These are phyloP conservation scores for Chrysopa pallens DNA, from an alignment of 1,140 invertebrate genomes.

Conservation along the genomic window DNA sequence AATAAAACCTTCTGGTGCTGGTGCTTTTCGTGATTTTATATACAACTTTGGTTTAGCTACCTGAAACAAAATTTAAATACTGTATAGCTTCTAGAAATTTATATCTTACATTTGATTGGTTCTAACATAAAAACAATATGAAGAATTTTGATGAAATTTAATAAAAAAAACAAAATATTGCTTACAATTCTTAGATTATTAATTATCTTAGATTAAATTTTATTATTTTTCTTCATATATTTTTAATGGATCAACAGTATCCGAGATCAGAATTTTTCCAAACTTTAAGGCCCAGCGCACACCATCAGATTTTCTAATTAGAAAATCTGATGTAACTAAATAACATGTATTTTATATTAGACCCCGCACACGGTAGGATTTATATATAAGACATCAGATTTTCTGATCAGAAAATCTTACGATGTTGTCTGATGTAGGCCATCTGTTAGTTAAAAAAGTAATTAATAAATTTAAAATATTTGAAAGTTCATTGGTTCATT, in stretches of 20 bases:
- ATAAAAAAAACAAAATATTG: not conserved
- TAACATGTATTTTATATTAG: too few relatives aligned
- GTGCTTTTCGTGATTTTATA: slow-evolving; percentile 40
- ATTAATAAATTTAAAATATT: too few relatives aligned
- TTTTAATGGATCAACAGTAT: not conserved
- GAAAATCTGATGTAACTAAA: too few relatives aligned
- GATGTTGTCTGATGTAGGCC: too few relatives aligned
- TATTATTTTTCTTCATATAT: not conserved
- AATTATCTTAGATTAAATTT: slow-evolving; percentile 4
- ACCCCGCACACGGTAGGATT: too few relatives aligned
- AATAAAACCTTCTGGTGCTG: slow-evolving; percentile 40
- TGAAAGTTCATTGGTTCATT: too few relatives aligned
- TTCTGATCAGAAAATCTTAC: too few relatives aligned
- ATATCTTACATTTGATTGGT: not conserved
- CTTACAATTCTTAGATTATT: not conserved
- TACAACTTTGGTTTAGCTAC: slow-evolving; percentile 32
- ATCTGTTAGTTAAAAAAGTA: too few relatives aligned
- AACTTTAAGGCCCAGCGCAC: too few relatives aligned
- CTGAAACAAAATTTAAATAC: slow-evolving; percentile 19
- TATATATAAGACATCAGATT: too few relatives aligned
- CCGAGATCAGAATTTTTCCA: too few relatives aligned
- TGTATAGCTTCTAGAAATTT: slow-evolving; percentile 2
- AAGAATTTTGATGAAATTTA: not conserved
- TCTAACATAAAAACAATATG: not conserved
- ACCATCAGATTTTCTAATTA: too few relatives aligned